Evolutionary conservation across 1,140 invertebrate genomes (phyloP).

Genomic region (Helicoverpa zea): DNA sequence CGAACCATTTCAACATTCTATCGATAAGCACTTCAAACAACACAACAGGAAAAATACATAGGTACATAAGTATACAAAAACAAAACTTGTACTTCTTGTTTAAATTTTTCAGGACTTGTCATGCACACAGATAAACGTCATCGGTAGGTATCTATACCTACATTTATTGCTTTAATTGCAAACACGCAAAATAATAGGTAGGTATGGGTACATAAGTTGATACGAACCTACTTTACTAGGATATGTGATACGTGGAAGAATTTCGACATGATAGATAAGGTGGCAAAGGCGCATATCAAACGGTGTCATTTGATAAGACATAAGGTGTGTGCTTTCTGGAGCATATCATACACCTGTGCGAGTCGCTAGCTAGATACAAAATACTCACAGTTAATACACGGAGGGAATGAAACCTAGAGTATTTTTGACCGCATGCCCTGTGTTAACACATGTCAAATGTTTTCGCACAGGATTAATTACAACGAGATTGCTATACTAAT

Average conservation of each 20-base stretch:
- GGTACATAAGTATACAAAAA: background rate
- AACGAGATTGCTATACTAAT: too few relatives aligned
- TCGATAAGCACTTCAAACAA: background rate
- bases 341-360: slow-evolving; percentile 61
- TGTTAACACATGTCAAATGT: too few relatives aligned
- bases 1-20: slow-evolving; percentile 1
- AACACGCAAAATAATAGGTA: background rate
- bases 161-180: too few relatives aligned
- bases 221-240: slow-evolving; percentile 43
- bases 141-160: too few relatives aligned
- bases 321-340: slow-evolving; percentile 76
- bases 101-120: too few relatives aligned
- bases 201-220: slow-evolving; percentile 21
- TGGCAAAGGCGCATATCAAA: slow-evolving; percentile 81
- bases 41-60: background rate
- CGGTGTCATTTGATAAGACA: slow-evolving; percentile 84
- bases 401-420: too few relatives aligned
- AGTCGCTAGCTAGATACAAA: background rate
- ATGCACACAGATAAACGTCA: too few relatives aligned
- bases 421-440: too few relatives aligned
- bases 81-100: background rate
- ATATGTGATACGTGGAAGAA: slow-evolving; percentile 80
- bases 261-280: slow-evolving; percentile 84
- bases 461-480: too few relatives aligned
- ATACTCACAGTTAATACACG: too few relatives aligned